A percentile compares a stretch with the other conserved stretches of the same genome.
Conservation (phyloP, 2,113 vertebrate species). For the Scopus umbretta region DNA sequence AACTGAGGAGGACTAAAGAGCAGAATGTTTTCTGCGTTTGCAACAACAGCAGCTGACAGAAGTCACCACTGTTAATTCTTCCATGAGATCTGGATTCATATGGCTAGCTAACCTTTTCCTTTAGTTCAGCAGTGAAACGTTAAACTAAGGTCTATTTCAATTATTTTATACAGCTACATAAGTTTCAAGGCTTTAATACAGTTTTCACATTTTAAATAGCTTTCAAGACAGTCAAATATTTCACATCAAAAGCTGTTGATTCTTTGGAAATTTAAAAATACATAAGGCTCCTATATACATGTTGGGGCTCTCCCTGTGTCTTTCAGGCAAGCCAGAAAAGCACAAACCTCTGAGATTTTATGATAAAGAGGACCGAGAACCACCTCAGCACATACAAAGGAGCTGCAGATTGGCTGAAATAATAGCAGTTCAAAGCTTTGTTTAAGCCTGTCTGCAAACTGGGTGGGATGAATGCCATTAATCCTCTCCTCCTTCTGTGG, state of each 20-base stretch:
- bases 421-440: background rate
- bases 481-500: background rate
- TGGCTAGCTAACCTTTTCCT: background rate
- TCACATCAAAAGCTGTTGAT: background rate
- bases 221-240: background rate
- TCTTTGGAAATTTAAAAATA: background rate
- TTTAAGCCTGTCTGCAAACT: slow-evolving; percentile 3
- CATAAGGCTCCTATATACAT: background rate
- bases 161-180: background rate
- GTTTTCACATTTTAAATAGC: background rate
- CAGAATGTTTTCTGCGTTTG: background rate
- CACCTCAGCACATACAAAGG: background rate
- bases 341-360: background rate
- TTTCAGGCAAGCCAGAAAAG: background rate
- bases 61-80: background rate
- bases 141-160: background rate
- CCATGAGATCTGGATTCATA: background rate
- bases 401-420: background rate
- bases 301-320: background rate
- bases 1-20: background rate
- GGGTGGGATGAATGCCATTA: slow-evolving; percentile 2
- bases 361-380: background rate
- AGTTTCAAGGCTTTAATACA: background rate
- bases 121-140: background rate
- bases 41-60: background rate